These are phyloP conservation scores for Rhabdornis inornatus DNA, from an alignment of 2,113 vertebrate species.

Conservation along the genomic window DNA sequence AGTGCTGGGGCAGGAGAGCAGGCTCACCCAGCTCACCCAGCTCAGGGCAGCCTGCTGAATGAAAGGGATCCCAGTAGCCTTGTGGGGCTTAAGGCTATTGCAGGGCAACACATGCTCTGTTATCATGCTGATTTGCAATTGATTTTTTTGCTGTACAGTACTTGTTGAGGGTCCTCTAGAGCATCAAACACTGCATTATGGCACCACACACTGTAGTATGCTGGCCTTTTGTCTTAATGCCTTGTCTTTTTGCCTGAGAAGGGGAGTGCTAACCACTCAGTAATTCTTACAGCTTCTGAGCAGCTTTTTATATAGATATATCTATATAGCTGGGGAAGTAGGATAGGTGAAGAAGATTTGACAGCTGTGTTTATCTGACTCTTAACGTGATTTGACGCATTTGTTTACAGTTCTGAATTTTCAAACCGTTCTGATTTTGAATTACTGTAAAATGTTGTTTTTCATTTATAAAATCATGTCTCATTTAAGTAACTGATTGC, in stretches of 20 bases:
- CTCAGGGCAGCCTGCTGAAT: constrained; percentile 37
- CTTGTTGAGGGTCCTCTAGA: constrained; percentile 73
- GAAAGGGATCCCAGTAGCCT: constrained; percentile 66
- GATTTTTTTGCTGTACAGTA: constrained; percentile 74
- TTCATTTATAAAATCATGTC: constrained; percentile 15
- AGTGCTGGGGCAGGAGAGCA: neutral
- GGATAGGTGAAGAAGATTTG: neutral
- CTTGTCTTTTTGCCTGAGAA: constrained; percentile 31
- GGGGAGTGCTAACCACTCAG: neutral
- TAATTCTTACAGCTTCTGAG: neutral
- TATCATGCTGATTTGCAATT: constrained; percentile 77
- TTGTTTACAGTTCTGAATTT: constrained; percentile 43
- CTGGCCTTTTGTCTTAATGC: constrained; percentile 35
- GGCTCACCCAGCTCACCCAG: neutral
- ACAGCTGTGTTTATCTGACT: neutral
- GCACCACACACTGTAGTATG: neutral
- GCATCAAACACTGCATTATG: constrained; percentile 60
- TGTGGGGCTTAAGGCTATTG: constrained; percentile 71
- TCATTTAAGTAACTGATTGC: neutral
- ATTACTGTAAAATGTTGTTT: neutral
- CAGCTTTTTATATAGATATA: neutral
- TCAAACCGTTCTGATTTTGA: constrained; percentile 16
- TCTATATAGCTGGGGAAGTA: neutral
- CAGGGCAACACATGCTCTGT: constrained; percentile 71
- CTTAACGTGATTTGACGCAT: neutral